Evolutionary conservation across 2,888 invertebrate species (phyloP), one percentile per base, ranked within the genome.

Genomic region (Agrilus mali): DNA sequence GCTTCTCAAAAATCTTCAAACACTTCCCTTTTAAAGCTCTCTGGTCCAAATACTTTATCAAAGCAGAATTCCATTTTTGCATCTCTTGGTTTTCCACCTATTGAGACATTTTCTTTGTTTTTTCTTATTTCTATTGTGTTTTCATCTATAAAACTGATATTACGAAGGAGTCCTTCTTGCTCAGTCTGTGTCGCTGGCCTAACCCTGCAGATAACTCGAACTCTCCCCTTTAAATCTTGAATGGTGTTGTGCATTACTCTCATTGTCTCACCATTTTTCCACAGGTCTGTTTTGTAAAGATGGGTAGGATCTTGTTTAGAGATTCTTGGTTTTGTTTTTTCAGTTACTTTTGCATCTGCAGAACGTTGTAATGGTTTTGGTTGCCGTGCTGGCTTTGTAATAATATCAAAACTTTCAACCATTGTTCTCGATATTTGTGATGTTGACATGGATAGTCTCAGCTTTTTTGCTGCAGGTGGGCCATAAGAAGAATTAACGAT

Each of bases 1-100:
- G 87, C 78, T 2, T n/a, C n/a, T n/a, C n/a, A n/a, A n/a, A 93
- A 78, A 66, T 92, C 88, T 56, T 82, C 78, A 66, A 92, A 94
- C 0, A 93, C 77, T 58, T 83, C 79, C 44, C 72, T 74, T 63
- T 93, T 93, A 0, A 73, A 69, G 7, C 82, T 69, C 44, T 74
- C 72, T 0, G 84, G 82, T 41, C 80, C 74, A 56, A 92, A 93
- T 35, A 92, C 86, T 53, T 81, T 80, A 66, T 93, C 92, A 68
- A 90, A 92, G 2, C 72, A 68, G 58, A 92, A 93, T 40, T 79
- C 74, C 55, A 80, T 76, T 38, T 70, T 67, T 34, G 63, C 63
- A 60, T 76, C 58, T 2, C 14, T 69, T 45, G 74, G 66, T 58
- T 75, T 64, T 22, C 60, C 61, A 17, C 52, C 60, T 4, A 50